These are phyloP conservation scores for Drosophila nr. perissopoda DNA, from an alignment of 2,888 invertebrate species.

Conservation along the genomic window DNA sequence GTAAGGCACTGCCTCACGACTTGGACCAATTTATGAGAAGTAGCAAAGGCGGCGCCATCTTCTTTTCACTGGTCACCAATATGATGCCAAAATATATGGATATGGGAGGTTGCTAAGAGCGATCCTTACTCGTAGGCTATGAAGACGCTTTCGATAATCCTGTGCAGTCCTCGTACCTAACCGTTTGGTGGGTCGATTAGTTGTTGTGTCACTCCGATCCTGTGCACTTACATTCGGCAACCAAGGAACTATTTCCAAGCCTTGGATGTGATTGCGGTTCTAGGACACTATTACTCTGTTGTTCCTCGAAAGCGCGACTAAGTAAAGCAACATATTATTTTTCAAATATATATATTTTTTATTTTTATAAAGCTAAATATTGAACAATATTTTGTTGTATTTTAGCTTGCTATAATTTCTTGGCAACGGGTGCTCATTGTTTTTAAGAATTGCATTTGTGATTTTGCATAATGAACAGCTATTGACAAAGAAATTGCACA, in stretches of 20 bases:
- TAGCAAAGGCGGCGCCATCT: constrained; percentile 74
- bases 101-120: constrained; percentile 28
- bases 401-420: constrained; percentile 73
- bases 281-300: constrained; percentile 1
- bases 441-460: constrained; percentile 19
- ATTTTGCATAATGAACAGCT: constrained; percentile 78
- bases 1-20: constrained; percentile 70
- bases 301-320: constrained; percentile 6
- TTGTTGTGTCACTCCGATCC: constrained; percentile 35
- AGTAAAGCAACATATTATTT: background rate
- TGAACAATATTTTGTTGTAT: constrained; percentile 57
- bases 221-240: constrained; percentile 38
- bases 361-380: constrained; percentile 47
- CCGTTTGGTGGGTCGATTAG: constrained; percentile 57
- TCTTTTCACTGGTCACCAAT: constrained; percentile 76
- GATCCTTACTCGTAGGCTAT: constrained; percentile 22
- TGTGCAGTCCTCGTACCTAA: constrained; percentile 34
- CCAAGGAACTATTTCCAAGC: constrained; percentile 43
- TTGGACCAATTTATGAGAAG: constrained; percentile 69
- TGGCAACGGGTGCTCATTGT: constrained; percentile 83
- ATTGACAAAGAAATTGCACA: constrained; percentile 81
- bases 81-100: constrained; percentile 56
- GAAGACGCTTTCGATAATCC: constrained; percentile 39
- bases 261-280: constrained; percentile 39
- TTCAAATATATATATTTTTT: constrained; percentile 41